These are phyloP conservation scores for Apotomis capreana DNA, from an alignment of 2,888 invertebrate genomes.

Conservation along the genomic window DNA sequence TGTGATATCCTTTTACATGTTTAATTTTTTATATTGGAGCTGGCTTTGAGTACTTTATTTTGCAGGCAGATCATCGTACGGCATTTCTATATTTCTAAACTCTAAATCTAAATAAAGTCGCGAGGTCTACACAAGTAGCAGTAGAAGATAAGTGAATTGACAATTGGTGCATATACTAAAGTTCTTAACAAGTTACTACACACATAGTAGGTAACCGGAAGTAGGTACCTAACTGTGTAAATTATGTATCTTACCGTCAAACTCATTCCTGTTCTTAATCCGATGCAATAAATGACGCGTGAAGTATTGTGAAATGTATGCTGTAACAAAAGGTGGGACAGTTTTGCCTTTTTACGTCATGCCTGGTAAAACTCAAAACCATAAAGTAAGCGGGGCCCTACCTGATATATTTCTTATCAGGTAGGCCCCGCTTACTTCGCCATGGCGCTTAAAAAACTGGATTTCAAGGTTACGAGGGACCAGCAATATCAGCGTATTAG, in stretches of 20 bases:
- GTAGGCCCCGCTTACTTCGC: neutral
- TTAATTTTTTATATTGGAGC: too few species aligned
- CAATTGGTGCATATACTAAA: too few species aligned
- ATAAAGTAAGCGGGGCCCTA: too few species aligned
- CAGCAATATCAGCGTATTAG: conserved; percentile 31
- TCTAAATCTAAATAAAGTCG: too few species aligned
- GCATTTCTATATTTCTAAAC: too few species aligned
- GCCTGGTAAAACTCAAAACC: neutral
- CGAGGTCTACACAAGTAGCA: too few species aligned
- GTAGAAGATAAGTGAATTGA: too few species aligned
- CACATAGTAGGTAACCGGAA: neutral
- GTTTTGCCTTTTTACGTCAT: neutral
- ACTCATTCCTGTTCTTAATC: conserved; percentile 17
- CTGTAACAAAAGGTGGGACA: neutral
- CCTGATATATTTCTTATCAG: too few species aligned
- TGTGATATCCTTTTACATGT: too few species aligned
- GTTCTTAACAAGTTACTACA: too few species aligned
- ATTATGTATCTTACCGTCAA: conserved; percentile 1
- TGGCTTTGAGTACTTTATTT: too few species aligned
- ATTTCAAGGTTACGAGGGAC: conserved; percentile 34
- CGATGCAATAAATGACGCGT: conserved; percentile 50
- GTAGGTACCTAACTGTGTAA: neutral
- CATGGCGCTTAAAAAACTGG: conserved; percentile 27
- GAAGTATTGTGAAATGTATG: conserved; percentile 52
- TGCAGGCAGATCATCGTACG: too few species aligned